Evolutionary conservation across 2,113 vertebrate species (phyloP).

Genomic region (Calyptomena viridis): DNA sequence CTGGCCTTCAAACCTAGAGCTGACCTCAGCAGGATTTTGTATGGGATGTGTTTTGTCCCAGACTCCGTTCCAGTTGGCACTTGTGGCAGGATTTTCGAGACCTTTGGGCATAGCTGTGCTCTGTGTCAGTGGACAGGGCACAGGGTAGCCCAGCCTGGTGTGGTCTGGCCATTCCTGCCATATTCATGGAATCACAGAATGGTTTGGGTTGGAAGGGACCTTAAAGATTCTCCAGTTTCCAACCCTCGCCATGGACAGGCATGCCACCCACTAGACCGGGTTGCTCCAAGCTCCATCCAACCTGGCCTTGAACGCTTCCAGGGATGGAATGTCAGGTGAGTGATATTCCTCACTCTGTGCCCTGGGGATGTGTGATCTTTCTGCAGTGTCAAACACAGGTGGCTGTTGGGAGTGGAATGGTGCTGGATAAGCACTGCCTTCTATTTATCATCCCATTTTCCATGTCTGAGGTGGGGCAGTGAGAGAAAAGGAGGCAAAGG

Average conservation of each 20-base stretch:
- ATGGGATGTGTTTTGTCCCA: not conserved
- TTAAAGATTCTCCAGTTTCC: not conserved
- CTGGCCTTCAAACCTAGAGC: not conserved
- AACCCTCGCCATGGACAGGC: too few relatives aligned
- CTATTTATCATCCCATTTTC: slow-evolving; percentile 14
- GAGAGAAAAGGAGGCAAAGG: not conserved
- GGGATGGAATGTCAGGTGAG: not conserved
- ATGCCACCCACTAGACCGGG: not conserved
- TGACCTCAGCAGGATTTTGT: not conserved
- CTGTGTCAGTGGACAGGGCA: not conserved
- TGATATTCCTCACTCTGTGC: not conserved
- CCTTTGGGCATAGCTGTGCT: not conserved
- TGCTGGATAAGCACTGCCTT: not conserved
- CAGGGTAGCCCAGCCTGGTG: not conserved
- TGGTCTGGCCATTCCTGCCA: not conserved
- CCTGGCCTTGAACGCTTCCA: not conserved
- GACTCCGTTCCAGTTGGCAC: not conserved
- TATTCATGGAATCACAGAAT: not conserved
- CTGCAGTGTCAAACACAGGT: not conserved
- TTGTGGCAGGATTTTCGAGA: not conserved
- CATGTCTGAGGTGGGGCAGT: not conserved
- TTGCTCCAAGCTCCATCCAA: not conserved
- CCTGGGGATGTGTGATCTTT: not conserved
- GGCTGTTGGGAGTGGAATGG: not conserved
- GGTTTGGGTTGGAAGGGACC: not conserved